Evolutionary conservation across 2,797 vertebrate species (phyloP), one percentile per base, ranked within the genome.

Genomic region (Spondyliosoma cantharus): DNA sequence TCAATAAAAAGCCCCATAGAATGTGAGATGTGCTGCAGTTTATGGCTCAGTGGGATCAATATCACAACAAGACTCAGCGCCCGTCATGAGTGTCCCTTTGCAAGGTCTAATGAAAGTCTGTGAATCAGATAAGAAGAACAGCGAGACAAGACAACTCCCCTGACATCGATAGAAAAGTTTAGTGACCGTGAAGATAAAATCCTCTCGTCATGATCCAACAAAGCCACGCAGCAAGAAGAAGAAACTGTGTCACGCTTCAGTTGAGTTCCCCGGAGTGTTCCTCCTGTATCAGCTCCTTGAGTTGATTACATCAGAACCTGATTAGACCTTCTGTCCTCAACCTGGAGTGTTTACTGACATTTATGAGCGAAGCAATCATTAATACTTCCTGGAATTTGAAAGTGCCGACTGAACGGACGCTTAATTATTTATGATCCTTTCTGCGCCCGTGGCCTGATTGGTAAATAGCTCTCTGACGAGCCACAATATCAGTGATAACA

Each of bases 361-460:
- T 90, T 80, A 90, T 81, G 75, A 68, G 57, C 68, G 29, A 61
- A 71, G 72, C 73, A 76, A 68, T 88, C 67, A 56, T 89, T 90
- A 80, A 81, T 85, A 81, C 79, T 89, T 90, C 86, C 84, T 63
- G 75, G 87, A 92, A 90, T 87, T 81, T 82, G 25, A 87, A 91
- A 90, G 81, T 85, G 83, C 82, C 59, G 54, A 85, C 74, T 59
- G 82, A 86, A 81, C 54, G 9, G 73, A 74, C 20, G 9, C 73
- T 91, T 84, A 86, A 89, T 92, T 89, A 89, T 93, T 92, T 82
- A 92, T 89, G 81, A 82, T 79, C 49, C 66, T 82, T 64, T 89
- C 84, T 82, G 66, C 79, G 77, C 71, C 75, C 24, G 3, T 79
- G 76, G 84, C 66, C 81, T 86, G 81, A 86, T 79, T 87, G 87